Percentiles rank a stretch among this genome's conserved stretches.
These are phyloP conservation scores for Fragum sueziense DNA, from an alignment of 2,888 invertebrate genomes.

Conservation along the genomic window DNA sequence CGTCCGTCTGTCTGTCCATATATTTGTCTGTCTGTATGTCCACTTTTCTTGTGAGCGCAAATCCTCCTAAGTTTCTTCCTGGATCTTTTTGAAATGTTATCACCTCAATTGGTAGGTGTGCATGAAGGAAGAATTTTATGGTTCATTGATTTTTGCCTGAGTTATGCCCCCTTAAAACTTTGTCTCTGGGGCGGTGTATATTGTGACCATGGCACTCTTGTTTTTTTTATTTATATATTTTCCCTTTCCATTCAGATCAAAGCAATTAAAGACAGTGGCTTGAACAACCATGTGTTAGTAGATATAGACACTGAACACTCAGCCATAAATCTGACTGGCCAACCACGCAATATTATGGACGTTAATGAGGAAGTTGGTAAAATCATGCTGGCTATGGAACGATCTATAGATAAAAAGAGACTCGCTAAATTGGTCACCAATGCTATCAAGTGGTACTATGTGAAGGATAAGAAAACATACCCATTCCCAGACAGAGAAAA, in stretches of 20 bases:
- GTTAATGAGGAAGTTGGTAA: slow-evolving; percentile 10
- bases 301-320: slow-evolving; percentile 17
- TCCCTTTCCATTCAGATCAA: slow-evolving; percentile 34
- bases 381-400: slow-evolving; percentile 16
- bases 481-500: slow-evolving; percentile 31
- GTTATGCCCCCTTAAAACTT: too few species aligned
- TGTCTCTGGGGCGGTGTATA: too few species aligned
- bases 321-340: slow-evolving; percentile 22
- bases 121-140: too few species aligned
- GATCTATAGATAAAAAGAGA: slow-evolving; percentile 18
- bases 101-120: too few species aligned
- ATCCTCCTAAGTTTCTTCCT: too few species aligned
- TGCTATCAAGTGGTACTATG: slow-evolving; percentile 36
- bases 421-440: slow-evolving; percentile 22
- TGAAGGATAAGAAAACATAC: slow-evolving; percentile 28
- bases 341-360: slow-evolving; percentile 23
- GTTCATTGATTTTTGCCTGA: too few species aligned
- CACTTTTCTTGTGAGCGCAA: too few species aligned
- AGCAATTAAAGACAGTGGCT: slow-evolving; percentile 26
- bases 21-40: too few species aligned
- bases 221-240: too few species aligned
- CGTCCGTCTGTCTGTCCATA: too few species aligned
- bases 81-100: too few species aligned
- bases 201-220: too few species aligned
- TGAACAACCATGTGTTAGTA: slow-evolving; percentile 34